Base-by-base conservation (phyloP, 1,140 invertebrate genomes). In the Drosophila quadrilineata region DNA sequence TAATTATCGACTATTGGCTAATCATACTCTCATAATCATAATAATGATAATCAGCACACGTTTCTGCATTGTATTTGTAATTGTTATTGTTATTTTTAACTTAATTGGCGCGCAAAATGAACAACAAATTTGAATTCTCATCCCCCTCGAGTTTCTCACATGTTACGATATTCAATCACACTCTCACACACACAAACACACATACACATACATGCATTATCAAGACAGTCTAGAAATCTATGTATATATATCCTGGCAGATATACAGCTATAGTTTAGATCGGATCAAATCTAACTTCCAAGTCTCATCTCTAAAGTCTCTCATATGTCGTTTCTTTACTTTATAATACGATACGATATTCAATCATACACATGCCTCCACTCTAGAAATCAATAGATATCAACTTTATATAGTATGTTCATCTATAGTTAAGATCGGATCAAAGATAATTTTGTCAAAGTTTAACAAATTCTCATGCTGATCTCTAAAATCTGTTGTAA, bases 1-100 rank as follows among this genome's bases (percentile, higher is more conserved):
- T 29, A 53, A 85, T 84, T 85, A 84, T 85, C 69, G 74, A 85
- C 79, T 84, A 84, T 71, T 65, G 79, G n/a, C n/a, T n/a, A n/a
- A n/a, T n/a, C n/a, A n/a, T n/a, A n/a, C n/a, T n/a, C n/a, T n/a
- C n/a, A n/a, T n/a, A n/a, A n/a, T n/a, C n/a, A n/a, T n/a, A n/a
- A n/a, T n/a, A n/a, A n/a, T n/a, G n/a, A 79, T 84, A 84, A 84
- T 80, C 75, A 79, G 75, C 75, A 79, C 59, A 71, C 68, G 67
- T 66, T 38, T 64, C 59, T 77, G 79, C 74, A 77, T 63, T 75
- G 73, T 84, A n/a, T n/a, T n/a, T n/a, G n/a, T n/a, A n/a, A n/a
- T n/a, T n/a, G n/a, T n/a, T n/a, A n/a, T n/a, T n/a, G n/a, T n/a
- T n/a, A n/a, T 74, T 75, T 62, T 82, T 63, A 82, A 77, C 73